phyloP scores from a whole-genome alignment of 2,888 invertebrate species.

The Ligdia adustata region DNA sequence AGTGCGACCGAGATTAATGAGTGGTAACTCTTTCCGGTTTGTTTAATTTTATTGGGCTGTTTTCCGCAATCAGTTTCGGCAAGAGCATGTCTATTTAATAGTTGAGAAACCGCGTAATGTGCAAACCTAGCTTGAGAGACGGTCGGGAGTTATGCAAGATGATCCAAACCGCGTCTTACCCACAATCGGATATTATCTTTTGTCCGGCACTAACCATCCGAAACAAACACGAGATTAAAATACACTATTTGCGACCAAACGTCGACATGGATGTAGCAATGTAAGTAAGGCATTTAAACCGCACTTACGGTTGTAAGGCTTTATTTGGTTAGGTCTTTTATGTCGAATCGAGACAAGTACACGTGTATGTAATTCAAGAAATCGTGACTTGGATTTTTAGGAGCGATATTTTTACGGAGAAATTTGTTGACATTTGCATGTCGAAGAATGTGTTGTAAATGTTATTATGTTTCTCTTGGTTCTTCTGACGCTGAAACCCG shows the following conservation, averaged over 20 bases:
- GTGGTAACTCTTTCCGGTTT: constrained; percentile 51
- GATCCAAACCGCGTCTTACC: constrained; percentile 34
- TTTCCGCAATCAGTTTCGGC: constrained; percentile 67
- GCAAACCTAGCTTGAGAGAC: constrained; percentile 43
- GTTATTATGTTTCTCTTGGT: no score
- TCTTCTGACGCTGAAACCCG: no score
- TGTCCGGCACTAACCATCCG: constrained; percentile 23
- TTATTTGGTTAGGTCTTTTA: constrained; percentile 30
- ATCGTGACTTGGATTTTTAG: constrained; percentile 12
- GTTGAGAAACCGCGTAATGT: constrained; percentile 58
- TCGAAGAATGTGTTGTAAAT: no score
- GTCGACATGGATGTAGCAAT: constrained; percentile 23
- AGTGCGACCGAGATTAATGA: constrained; percentile 41
- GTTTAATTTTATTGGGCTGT: constrained; percentile 55
- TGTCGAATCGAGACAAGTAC: constrained; percentile 12
- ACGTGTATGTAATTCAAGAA: constrained; percentile 6
- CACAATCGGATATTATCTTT: constrained; percentile 16
- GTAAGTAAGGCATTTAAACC: constrained; percentile 24
- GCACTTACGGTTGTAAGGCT: constrained; percentile 18
- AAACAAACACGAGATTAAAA: constrained; percentile 19
- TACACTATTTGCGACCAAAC: constrained; percentile 23
- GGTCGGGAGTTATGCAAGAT: constrained; percentile 55
- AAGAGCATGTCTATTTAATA: constrained; percentile 63
- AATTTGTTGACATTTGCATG: not conserved
- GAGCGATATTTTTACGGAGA: constrained; percentile 4